Evolutionary conservation across 2,113 vertebrate genomes (phyloP).

Genomic region (Tragelaphus scriptus): DNA sequence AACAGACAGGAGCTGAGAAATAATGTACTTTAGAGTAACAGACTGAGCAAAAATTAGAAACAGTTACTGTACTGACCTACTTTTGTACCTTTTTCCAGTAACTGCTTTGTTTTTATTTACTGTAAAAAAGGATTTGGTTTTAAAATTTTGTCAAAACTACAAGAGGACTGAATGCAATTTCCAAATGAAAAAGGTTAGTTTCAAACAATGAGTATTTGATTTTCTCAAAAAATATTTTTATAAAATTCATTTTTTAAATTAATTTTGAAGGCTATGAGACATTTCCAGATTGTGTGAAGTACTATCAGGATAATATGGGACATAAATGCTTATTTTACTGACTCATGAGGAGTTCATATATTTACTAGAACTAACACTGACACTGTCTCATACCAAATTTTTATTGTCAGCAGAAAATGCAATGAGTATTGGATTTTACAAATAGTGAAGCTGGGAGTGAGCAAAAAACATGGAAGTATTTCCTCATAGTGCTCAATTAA

Average conservation of each 20-base stretch:
- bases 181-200: background rate
- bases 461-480: background rate
- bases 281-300: constrained; percentile 28
- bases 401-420: constrained; percentile 8
- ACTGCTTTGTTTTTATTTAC: constrained; percentile 1
- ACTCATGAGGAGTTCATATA: constrained; percentile 1
- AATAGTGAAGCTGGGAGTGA: background rate
- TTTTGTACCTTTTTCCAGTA: constrained; percentile 41
- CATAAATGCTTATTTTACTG: constrained; percentile 37
- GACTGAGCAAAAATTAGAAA: constrained; percentile 37
- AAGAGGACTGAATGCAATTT: constrained; percentile 4
- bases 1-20: constrained; percentile 28
- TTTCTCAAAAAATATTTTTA: constrained; percentile 41
- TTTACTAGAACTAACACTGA: constrained; percentile 21
- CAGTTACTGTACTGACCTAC: constrained; percentile 44
- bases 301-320: constrained; percentile 8
- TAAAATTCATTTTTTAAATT: constrained; percentile 27
- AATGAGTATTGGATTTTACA: constrained; percentile 4
- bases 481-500: background rate
- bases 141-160: constrained; percentile 20
- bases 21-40: background rate
- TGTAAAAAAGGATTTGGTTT: background rate
- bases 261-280: background rate
- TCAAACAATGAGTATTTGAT: constrained; percentile 12
- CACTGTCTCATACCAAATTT: constrained; percentile 28